These are phyloP conservation scores for Lumbricus terrestris DNA, from an alignment of 2,888 invertebrate genomes.

Conservation along the genomic window DNA sequence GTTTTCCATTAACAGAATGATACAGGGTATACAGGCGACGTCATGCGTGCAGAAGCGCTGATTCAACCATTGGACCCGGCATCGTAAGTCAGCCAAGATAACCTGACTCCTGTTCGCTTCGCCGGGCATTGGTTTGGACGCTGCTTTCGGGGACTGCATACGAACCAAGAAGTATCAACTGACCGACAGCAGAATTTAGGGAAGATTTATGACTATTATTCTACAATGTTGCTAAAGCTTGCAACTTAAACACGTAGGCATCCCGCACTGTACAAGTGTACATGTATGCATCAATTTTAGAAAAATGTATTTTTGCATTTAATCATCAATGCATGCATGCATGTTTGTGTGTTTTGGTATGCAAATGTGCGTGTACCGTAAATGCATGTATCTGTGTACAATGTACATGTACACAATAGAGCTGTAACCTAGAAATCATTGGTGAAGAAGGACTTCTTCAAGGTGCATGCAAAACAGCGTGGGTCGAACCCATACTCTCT, in stretches of 20 bases:
- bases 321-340: too few species aligned
- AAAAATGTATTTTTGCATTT: too few species aligned
- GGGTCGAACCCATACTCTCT: too few species aligned
- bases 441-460: too few species aligned
- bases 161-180: not conserved
- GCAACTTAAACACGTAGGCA: not conserved
- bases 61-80: not conserved
- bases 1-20: not conserved
- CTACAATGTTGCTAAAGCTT: not conserved
- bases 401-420: not conserved
- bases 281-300: not conserved
- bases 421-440: too few species aligned
- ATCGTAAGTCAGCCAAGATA: constrained; percentile 3
- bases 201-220: not conserved
- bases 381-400: not conserved
- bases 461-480: too few species aligned
- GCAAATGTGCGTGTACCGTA: not conserved
- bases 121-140: not conserved
- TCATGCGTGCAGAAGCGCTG: not conserved
- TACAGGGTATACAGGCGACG: not conserved
- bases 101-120: not conserved
- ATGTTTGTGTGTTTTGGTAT: not conserved
- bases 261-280: too few species aligned
- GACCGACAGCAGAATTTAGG: not conserved
- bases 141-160: not conserved